Conservation (phyloP, 2,888 invertebrate genomes). For the Lissocephala sabroskyi region DNA sequence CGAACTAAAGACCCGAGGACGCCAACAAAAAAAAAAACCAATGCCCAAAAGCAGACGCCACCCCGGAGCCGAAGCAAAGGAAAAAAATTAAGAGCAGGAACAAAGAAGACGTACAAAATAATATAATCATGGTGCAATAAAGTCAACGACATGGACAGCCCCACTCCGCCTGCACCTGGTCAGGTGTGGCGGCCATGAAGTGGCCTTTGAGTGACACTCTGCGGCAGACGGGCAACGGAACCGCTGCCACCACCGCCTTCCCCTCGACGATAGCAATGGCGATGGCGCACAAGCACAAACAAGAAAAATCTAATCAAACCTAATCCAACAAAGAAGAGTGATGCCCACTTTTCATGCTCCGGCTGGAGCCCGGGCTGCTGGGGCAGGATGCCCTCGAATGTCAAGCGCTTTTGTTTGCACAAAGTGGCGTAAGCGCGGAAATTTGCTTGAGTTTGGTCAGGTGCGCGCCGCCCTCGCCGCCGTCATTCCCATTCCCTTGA, state of each 20-base stretch:
- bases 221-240: slow-evolving; percentile 28
- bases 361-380: background rate
- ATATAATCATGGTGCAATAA: slow-evolving; percentile 56
- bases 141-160: slow-evolving; percentile 15
- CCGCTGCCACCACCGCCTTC: no score
- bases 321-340: slow-evolving; percentile 65
- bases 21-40: slow-evolving; percentile 6
- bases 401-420: slow-evolving; percentile 51
- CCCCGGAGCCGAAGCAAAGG: slow-evolving; percentile 10
- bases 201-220: slow-evolving; percentile 49
- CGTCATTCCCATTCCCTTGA: no score
- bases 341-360: slow-evolving; percentile 12
- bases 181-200: slow-evolving; percentile 23
- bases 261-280: no score
- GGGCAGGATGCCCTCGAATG: slow-evolving; percentile 33
- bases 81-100: slow-evolving; percentile 38
- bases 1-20: slow-evolving; percentile 5
- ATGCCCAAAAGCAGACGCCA: no score
- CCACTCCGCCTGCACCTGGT: slow-evolving; percentile 7
- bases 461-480: no score
- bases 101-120: slow-evolving; percentile 25
- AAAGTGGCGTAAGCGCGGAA: slow-evolving; percentile 57
- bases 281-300: slow-evolving; percentile 28
- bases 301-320: slow-evolving; percentile 66
- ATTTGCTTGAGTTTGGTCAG: slow-evolving; percentile 38